phyloP scores from a whole-genome alignment of 1,140 invertebrate genomes.

The Idris sp. region DNA sequence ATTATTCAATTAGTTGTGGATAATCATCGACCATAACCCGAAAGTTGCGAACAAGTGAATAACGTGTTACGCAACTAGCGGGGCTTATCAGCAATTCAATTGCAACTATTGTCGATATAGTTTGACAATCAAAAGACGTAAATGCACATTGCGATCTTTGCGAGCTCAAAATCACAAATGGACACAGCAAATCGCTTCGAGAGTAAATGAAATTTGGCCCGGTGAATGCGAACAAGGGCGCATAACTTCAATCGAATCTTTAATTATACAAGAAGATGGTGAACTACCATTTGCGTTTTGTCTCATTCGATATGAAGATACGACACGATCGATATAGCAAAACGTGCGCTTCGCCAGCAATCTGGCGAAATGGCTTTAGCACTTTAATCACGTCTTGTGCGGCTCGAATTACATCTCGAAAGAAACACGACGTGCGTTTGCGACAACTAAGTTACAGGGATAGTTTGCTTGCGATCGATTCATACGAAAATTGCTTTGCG shows the following conservation, averaged over 20 bases:
- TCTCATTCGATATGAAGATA: constrained; percentile 55
- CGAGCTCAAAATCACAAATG: constrained; percentile 17
- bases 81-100: too few relatives aligned
- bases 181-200: constrained; percentile 16
- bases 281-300: constrained; percentile 41
- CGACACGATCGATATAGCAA: constrained; percentile 40
- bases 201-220: constrained; percentile 28
- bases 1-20: constrained; percentile 14
- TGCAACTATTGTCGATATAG: background rate
- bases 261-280: constrained; percentile 40
- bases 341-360: constrained; percentile 29
- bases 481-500: constrained; percentile 10
- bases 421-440: constrained; percentile 45
- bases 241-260: constrained; percentile 16
- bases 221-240: constrained; percentile 23
- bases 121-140: constrained; percentile 2
- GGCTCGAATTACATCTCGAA: constrained; percentile 41
- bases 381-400: constrained; percentile 45
- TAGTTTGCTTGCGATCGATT: constrained; percentile 32
- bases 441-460: constrained; percentile 35
- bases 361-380: constrained; percentile 40
- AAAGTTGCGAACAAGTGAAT: constrained; percentile 16
- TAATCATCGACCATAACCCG: constrained; percentile 9
- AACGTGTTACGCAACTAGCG: constrained; percentile 1
- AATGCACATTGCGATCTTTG: background rate